Evolutionary conservation across 1,140 invertebrate genomes (phyloP).

Genomic region (Ceratina japonica): DNA sequence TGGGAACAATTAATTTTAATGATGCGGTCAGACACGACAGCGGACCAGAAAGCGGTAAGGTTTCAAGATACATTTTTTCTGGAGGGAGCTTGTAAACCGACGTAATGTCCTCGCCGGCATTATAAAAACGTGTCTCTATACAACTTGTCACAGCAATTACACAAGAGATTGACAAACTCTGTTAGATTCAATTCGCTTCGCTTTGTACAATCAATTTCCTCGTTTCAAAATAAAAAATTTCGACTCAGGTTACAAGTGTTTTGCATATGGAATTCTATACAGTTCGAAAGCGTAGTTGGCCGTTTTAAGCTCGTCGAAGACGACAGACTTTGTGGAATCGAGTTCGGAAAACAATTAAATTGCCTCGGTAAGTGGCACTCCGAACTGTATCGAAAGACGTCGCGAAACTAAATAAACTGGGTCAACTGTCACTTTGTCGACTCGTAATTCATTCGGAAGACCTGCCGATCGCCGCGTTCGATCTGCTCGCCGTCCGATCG

Average conservation of each 20-base stretch:
- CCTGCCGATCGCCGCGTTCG: no score
- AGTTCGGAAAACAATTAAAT: constrained; percentile 19
- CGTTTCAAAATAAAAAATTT: neutral
- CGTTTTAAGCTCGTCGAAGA: neutral
- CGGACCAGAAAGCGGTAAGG: no score
- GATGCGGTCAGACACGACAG: neutral
- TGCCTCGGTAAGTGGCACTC: constrained; percentile 1
- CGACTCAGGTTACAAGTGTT: no score
- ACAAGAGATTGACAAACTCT: neutral
- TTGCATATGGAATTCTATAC: no score
- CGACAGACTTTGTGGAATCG: neutral
- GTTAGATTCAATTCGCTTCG: neutral
- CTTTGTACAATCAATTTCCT: no score
- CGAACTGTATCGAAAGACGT: constrained; percentile 5
- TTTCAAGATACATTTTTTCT: neutral
- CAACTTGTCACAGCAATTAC: neutral
- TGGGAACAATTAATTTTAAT: constrained; percentile 20
- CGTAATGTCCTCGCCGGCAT: neutral
- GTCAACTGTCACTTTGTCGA: constrained; percentile 14
- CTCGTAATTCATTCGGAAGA: neutral
- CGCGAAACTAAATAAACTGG: constrained; percentile 24
- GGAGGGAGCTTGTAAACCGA: neutral
- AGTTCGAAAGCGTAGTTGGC: no score
- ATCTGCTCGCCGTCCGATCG: neutral
- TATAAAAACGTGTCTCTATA: neutral